Evolutionary conservation across 92 coral and sea anemone genomes (phyloP), one percentile per base, ranked within the genome.

Genomic region (Porites cylindrica): DNA sequence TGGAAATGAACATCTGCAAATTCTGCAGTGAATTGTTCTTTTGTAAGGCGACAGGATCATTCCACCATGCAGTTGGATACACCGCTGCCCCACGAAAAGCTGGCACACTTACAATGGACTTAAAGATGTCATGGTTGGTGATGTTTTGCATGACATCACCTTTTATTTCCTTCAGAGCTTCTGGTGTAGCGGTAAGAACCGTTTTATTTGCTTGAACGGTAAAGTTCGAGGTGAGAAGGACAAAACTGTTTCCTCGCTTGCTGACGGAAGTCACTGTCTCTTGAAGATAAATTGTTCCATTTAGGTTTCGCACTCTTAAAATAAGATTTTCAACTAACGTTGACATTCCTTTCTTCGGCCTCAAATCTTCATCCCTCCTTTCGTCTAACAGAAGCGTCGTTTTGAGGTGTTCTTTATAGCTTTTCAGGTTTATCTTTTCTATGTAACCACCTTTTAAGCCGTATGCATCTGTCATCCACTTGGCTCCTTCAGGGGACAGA

Each of bases 31-130:
- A 9, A 19, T 77, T 77, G n/a, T 76, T 77, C 59, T 43, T 72
- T 23, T 83, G 79, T 17, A 26, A 10, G 2, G 87, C 72, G 6
- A 8, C 43, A 10, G 56, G 1, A 12, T 77, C 76, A 52, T 85
- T 67, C 89, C 89, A 85, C 89, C 89, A 85, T 8, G 82, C 68
- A 10, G 9, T 43, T 5, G 23, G 47, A 7, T 85, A 85, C 23
- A 85, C 82, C 51, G 89, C 89, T 69, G 89, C 89, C 9, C 89
- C 89, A 47, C 8, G 4, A 77, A 85, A 85, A 1, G 82, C 82
- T 14, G 89, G 89, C 32, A 85, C 89, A 29, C 77, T 68, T 7
- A 85, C 82, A 18, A 85, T 77, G 21, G 89, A 85, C 76, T 76
- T 76, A 12, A 85, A 77, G 12, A 85, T 66, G 16, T 66, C 75